Conservation (phyloP, 1,140 invertebrate species). For the Drosophila guanche region DNA sequence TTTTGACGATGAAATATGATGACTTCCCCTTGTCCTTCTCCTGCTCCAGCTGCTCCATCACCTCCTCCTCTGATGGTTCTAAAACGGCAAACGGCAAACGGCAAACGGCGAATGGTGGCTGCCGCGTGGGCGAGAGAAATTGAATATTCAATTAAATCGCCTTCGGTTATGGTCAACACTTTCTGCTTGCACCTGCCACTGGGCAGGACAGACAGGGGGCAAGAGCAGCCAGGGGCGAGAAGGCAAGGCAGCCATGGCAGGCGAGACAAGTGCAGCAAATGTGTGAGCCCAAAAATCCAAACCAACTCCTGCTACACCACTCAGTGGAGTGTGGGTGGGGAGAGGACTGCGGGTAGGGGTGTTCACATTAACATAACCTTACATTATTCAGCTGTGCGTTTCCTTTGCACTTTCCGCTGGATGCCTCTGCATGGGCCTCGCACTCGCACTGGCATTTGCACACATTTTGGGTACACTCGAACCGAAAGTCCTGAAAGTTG, state of each 20-base stretch:
- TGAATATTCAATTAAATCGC: conserved; percentile 48
- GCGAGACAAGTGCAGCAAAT: conserved; percentile 20
- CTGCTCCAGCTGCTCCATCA: too few species aligned
- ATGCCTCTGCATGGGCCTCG: too few species aligned
- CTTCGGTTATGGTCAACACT: conserved; percentile 43
- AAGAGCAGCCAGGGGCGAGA: too few species aligned
- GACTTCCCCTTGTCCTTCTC: too few species aligned
- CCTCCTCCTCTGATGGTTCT: neutral
- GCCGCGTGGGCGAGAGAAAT: conserved; percentile 31
- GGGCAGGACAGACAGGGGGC: neutral
- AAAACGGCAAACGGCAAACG: neutral
- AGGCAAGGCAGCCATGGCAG: too few species aligned
- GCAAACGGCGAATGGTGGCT: too few species aligned
- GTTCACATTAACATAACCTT: conserved; percentile 64
- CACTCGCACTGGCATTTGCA: conserved; percentile 50
- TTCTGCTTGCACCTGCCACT: conserved; percentile 34
- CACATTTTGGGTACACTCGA: conserved; percentile 46
- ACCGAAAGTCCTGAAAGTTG: too few species aligned
- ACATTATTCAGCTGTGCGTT: conserved; percentile 71
- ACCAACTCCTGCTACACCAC: neutral
- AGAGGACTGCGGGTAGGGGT: too few species aligned
- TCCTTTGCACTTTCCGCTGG: conserved; percentile 42
- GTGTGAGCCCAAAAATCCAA: conserved; percentile 3
- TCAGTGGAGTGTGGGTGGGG: too few species aligned
- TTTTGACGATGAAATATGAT: too few species aligned